phyloP scores from a whole-genome alignment of 2,888 invertebrate species.

The Adelphocoris suturalis region DNA sequence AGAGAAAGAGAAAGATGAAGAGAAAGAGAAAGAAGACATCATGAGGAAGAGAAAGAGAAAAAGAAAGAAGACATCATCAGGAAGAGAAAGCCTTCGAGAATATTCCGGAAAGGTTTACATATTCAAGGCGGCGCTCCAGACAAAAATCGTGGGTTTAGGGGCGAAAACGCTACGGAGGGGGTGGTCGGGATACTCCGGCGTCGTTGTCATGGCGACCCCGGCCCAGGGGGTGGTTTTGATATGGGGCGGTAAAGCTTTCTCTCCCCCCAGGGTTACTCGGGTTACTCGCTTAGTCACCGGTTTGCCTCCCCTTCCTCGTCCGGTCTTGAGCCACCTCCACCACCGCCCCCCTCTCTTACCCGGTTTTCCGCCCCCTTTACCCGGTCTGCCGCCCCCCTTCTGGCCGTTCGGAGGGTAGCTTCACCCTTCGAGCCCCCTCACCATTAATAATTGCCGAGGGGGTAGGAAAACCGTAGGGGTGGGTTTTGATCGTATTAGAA shows the following conservation, averaged over 20 bases:
- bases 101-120: constrained; percentile 30
- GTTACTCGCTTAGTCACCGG: not conserved
- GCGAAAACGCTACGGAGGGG: not conserved
- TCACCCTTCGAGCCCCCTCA: too few species aligned
- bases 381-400: too few species aligned
- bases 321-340: too few species aligned
- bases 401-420: too few species aligned
- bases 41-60: not conserved
- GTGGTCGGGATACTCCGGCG: constrained; percentile 23
- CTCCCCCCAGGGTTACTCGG: not conserved
- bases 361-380: too few species aligned
- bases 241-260: not conserved
- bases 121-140: constrained; percentile 38
- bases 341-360: too few species aligned
- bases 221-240: not conserved
- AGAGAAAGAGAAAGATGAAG: not conserved
- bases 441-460: constrained; percentile 9
- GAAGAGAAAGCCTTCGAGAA: constrained; percentile 7
- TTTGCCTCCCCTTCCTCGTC: not conserved
- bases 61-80: constrained; percentile 7
- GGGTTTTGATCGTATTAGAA: not conserved
- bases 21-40: constrained; percentile 15
- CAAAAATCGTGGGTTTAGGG: constrained; percentile 46
- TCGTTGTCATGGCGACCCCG: constrained; percentile 31
- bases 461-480: not conserved